A percentile compares a stretch with the other conserved stretches of the same genome.
Evolutionary conservation across 2,797 vertebrate species (phyloP).

Genomic region (Hafferia zeledoni): DNA sequence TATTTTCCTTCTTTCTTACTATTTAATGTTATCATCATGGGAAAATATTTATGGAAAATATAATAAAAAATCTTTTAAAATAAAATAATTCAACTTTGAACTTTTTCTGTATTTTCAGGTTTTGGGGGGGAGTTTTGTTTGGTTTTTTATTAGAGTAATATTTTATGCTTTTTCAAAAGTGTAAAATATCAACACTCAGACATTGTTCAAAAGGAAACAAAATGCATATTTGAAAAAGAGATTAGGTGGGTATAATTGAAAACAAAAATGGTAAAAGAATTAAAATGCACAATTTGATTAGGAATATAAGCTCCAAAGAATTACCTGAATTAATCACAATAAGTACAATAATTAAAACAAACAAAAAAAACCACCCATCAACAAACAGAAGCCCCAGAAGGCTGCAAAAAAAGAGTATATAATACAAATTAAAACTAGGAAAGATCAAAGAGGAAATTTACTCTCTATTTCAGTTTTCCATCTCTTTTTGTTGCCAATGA

Average conservation of each 20-base stretch:
- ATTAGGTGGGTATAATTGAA: neutral
- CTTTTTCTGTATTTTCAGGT: neutral
- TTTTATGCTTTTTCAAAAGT: neutral
- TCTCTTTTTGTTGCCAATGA: neutral
- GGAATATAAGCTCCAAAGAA: neutral
- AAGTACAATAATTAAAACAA: neutral
- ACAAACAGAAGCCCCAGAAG: neutral
- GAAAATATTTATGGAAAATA: neutral
- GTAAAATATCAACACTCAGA: neutral
- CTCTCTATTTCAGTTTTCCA: accelerated
- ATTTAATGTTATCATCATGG: neutral
- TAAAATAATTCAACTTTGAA: neutral
- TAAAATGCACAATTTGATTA: neutral
- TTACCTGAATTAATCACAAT: neutral
- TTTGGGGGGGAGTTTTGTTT: neutral
- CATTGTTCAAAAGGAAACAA: neutral
- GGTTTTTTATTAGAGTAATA: neutral
- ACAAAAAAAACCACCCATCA: neutral
- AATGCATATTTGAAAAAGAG: neutral
- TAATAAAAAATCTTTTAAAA: neutral
- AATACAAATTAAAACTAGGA: neutral
- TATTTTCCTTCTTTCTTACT: neutral
- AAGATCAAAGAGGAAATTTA: neutral
- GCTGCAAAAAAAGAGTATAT: neutral
- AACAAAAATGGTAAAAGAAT: neutral